Percentiles rank a stretch among this genome's conserved stretches.
phyloP scores from a whole-genome alignment of 64 coral and sea anemone genomes.

The Cladopsammia gracilis region DNA sequence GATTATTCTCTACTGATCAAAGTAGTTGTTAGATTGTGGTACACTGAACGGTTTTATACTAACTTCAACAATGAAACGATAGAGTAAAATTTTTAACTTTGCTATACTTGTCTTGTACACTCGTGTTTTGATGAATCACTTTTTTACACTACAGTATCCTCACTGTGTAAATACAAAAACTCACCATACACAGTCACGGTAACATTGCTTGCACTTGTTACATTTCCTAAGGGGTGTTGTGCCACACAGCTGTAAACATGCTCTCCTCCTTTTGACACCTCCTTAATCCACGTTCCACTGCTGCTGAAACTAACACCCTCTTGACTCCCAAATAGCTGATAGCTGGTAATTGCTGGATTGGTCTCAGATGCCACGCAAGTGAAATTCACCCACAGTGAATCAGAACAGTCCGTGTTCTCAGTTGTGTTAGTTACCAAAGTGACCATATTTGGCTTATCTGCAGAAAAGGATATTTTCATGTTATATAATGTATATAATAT shows the following conservation, averaged over 20 bases:
- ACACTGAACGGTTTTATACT: too few species aligned
- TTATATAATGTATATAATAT: too few species aligned
- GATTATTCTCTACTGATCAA: too few species aligned
- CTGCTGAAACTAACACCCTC: background rate
- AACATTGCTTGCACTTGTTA: background rate
- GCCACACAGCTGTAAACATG: background rate
- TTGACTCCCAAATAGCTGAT: background rate
- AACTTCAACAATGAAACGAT: too few species aligned
- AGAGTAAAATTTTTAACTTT: too few species aligned
- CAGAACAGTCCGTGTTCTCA: background rate
- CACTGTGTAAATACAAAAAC: background rate
- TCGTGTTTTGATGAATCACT: too few species aligned
- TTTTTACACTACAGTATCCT: too few species aligned
- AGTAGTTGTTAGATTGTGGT: too few species aligned
- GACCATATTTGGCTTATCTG: background rate
- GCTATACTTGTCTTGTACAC: too few species aligned
- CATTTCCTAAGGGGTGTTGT: background rate
- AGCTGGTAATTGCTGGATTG: background rate
- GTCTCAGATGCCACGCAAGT: background rate
- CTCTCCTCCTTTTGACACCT: background rate
- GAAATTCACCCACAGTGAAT: background rate
- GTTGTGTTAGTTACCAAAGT: background rate
- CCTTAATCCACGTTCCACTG: background rate
- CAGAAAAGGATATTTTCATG: background rate
- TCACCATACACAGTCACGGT: background rate